These are phyloP conservation scores for Poeciliopsis infans DNA, from an alignment of 2,797 vertebrate genomes.

Conservation along the genomic window DNA sequence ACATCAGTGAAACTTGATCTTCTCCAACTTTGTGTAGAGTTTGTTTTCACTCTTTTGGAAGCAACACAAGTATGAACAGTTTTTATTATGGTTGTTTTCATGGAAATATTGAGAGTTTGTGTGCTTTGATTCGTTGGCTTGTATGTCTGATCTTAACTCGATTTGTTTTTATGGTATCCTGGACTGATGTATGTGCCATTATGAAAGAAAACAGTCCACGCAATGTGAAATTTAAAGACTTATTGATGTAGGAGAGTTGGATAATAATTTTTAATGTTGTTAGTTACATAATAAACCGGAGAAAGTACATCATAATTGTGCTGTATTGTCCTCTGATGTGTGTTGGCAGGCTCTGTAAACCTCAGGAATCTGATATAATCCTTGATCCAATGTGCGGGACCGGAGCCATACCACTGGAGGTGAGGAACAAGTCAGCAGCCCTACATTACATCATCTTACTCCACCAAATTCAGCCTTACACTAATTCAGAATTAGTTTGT, in stretches of 20 bases:
- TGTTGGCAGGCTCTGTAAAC: conserved; percentile 88
- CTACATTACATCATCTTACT: neutral
- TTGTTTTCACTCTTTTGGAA: neutral
- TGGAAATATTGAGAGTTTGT: neutral
- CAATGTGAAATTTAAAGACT: neutral
- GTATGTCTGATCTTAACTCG: neutral
- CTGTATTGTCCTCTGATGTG: conserved; percentile 7
- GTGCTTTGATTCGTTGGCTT: neutral
- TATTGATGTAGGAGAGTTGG: neutral
- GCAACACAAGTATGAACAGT: neutral
- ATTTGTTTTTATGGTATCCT: neutral
- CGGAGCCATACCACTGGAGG: conserved; percentile 96
- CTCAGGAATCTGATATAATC: conserved; percentile 89
- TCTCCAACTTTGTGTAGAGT: neutral
- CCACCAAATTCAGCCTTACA: neutral
- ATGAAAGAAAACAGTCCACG: neutral
- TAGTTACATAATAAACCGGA: neutral
- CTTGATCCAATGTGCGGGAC: conserved; percentile 98
- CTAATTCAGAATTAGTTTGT: neutral
- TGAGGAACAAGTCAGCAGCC: conserved; percentile 60
- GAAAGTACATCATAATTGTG: neutral
- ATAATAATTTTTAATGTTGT: neutral
- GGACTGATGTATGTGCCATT: neutral
- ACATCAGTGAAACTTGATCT: neutral
- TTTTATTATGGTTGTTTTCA: neutral